Evolutionary conservation across 2,113 vertebrate species (phyloP).

Genomic region (Theristicus caerulescens): DNA sequence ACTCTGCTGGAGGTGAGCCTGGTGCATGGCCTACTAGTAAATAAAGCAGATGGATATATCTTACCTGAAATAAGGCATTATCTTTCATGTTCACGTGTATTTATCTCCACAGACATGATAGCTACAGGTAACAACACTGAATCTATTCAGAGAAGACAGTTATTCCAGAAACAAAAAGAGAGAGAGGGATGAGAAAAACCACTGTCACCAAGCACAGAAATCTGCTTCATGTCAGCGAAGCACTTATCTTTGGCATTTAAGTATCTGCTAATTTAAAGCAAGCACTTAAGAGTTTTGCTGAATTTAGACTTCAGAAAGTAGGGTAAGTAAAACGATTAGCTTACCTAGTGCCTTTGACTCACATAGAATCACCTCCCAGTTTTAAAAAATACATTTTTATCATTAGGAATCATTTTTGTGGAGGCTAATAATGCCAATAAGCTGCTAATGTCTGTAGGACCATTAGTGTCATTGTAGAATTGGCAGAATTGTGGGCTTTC

Average conservation of each 20-base stretch:
- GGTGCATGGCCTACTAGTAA: background rate
- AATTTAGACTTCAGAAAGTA: background rate
- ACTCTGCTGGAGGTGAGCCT: background rate
- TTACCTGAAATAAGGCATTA: background rate
- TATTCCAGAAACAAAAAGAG: background rate
- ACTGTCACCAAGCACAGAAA: background rate
- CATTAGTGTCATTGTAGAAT: background rate
- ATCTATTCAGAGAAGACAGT: background rate
- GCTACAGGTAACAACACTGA: background rate
- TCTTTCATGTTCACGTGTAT: background rate
- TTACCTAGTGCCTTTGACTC: background rate
- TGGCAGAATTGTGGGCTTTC: background rate
- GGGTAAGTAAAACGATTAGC: background rate
- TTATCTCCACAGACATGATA: background rate
- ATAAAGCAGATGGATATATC: background rate
- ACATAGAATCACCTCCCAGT: background rate
- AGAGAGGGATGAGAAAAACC: background rate
- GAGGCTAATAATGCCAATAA: background rate
- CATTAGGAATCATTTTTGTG: background rate
- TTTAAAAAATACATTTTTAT: background rate
- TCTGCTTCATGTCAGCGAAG: background rate
- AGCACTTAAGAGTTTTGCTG: background rate
- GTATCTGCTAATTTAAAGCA: background rate
- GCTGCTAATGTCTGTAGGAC: background rate
- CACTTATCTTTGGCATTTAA: background rate